Conservation (phyloP, 1,140 invertebrate species). For the Drosophila murphyi region DNA sequence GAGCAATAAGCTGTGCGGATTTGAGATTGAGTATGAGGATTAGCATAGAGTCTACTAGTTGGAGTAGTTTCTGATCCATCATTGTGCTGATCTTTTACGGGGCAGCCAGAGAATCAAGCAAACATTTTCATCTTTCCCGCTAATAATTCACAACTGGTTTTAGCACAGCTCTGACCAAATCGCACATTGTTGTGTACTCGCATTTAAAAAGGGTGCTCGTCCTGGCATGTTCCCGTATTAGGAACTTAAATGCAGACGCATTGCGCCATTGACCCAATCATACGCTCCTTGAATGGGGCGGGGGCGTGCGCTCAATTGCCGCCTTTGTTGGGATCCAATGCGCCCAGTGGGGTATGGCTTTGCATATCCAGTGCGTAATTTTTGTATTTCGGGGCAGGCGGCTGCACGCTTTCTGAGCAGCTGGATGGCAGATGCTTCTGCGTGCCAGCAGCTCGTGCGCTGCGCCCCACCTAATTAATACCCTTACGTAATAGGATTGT, state of each 20-base stretch:
- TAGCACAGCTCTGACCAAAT: not conserved
- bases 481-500: slow-evolving; percentile 28
- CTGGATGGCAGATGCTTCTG: slow-evolving; percentile 53
- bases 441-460: slow-evolving; percentile 63
- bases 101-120: not conserved
- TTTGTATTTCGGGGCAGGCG: slow-evolving; percentile 62
- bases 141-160: slow-evolving; percentile 65
- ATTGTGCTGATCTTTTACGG: not conserved
- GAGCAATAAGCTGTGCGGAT: slow-evolving; percentile 68
- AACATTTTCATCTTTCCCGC: not conserved
- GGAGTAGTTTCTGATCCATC: not conserved
- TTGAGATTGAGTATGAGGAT: not conserved
- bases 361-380: slow-evolving; percentile 84
- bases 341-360: slow-evolving; percentile 83
- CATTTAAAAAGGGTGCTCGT: slow-evolving; percentile 77
- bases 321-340: slow-evolving; percentile 51
- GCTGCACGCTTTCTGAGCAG: slow-evolving; percentile 46
- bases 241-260: slow-evolving; percentile 63
- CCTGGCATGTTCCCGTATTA: slow-evolving; percentile 37
- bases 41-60: not conserved
- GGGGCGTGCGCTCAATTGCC: slow-evolving; percentile 67
- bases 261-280: slow-evolving; percentile 62
- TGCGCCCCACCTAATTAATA: slow-evolving; percentile 50
- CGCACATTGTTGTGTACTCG: fast-evolving
- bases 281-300: slow-evolving; percentile 23